These are phyloP conservation scores for Blomia tropicalis DNA, from an alignment of 2,888 invertebrate genomes.

Conservation along the genomic window DNA sequence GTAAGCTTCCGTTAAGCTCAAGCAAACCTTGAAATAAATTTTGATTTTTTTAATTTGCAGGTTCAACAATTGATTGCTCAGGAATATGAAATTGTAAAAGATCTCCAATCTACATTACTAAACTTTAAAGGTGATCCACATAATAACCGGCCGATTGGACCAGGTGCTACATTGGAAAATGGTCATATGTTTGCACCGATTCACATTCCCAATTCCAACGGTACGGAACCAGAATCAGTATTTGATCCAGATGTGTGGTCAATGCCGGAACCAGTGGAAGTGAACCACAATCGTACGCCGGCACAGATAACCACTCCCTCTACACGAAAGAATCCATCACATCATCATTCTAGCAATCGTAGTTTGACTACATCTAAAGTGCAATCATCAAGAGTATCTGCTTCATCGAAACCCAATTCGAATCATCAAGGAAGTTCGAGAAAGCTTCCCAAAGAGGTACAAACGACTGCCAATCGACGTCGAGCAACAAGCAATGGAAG, in stretches of 20 bases:
- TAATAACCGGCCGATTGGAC: conserved; percentile 26
- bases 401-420: neutral
- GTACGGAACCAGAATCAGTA: neutral
- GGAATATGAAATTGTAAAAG: conserved; percentile 79
- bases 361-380: neutral
- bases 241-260: conserved; percentile 63
- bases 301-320: neutral
- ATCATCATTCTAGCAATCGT: neutral
- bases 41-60: conserved; percentile 38
- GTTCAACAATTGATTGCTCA: conserved; percentile 70
- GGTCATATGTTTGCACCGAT: conserved; percentile 46
- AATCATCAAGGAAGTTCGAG: neutral
- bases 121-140: conserved; percentile 50
- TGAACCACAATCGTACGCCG: neutral
- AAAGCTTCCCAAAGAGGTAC: neutral
- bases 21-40: neutral
- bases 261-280: conserved; percentile 55
- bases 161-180: conserved; percentile 55
- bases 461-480: neutral
- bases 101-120: conserved; percentile 55
- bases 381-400: neutral
- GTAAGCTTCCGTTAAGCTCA: conserved; percentile 40
- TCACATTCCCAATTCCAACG: neutral
- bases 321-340: neutral
- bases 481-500: neutral